These are phyloP conservation scores for Strigops habroptila DNA, from an alignment of 2,113 vertebrate genomes.

Conservation along the genomic window DNA sequence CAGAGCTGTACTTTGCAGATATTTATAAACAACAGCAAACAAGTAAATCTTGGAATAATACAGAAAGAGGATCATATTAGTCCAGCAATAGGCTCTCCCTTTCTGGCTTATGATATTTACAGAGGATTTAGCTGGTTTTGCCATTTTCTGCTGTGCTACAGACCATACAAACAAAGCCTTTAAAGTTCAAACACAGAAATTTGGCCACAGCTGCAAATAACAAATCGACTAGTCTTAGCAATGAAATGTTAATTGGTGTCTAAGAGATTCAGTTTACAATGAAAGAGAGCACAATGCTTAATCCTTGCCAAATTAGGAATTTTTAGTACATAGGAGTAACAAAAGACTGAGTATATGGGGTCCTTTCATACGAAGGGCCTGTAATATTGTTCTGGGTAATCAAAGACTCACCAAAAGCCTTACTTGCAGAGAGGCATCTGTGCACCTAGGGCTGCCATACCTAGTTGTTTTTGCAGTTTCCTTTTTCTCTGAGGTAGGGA, in stretches of 20 bases:
- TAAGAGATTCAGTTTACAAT: slow-evolving; percentile 32
- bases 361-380: neutral
- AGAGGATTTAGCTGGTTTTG: slow-evolving; percentile 52
- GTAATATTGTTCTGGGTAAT: neutral
- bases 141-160: slow-evolving; percentile 54
- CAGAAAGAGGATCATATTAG: slow-evolving; percentile 19
- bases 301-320: slow-evolving; percentile 25
- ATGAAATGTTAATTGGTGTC: slow-evolving; percentile 60
- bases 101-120: slow-evolving; percentile 41
- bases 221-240: slow-evolving; percentile 26
- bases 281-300: neutral
- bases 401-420: neutral
- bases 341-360: neutral
- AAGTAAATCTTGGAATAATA: slow-evolving; percentile 13
- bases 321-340: neutral
- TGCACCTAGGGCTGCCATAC: neutral
- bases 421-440: neutral
- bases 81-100: slow-evolving; percentile 12
- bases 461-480: neutral
- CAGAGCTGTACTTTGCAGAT: neutral
- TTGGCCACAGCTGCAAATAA: slow-evolving; percentile 59
- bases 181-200: slow-evolving; percentile 71
- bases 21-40: slow-evolving; percentile 2
- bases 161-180: slow-evolving; percentile 63
- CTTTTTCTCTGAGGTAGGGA: neutral